Percentiles rank a stretch among this genome's conserved stretches.
phyloP scores from a whole-genome alignment of 1,140 invertebrate genomes.

The Drosophila teissieri region DNA sequence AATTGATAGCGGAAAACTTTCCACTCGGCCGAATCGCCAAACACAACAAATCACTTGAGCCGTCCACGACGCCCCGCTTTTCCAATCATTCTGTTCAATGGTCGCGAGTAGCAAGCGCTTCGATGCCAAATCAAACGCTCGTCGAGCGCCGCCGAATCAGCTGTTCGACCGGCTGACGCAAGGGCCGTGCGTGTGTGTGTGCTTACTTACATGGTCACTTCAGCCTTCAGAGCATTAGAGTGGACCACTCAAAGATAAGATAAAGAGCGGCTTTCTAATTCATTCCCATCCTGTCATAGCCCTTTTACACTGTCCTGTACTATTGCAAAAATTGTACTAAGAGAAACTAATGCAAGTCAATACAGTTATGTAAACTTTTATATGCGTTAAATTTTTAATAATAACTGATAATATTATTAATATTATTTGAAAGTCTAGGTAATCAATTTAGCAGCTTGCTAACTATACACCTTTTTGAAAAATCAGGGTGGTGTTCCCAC shows the following conservation, averaged over 20 bases:
- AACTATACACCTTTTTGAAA: too few relatives aligned
- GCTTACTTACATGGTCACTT: conserved; percentile 11
- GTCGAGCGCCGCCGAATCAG: conserved; percentile 42
- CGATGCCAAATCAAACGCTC: conserved; percentile 17
- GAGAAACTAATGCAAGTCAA: too few relatives aligned
- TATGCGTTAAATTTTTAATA: too few relatives aligned
- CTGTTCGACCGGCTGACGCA: conserved; percentile 38
- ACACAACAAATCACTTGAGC: conserved; percentile 33
- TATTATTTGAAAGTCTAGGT: too few relatives aligned
- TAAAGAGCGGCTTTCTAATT: not conserved
- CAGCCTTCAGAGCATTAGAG: conserved; percentile 10
- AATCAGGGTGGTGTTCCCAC: conserved; percentile 10
- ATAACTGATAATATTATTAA: too few relatives aligned
- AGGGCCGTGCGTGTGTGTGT: not conserved
- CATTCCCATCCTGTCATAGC: not conserved
- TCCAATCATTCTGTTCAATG: conserved; percentile 37
- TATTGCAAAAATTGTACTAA: too few relatives aligned
- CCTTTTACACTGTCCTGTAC: not conserved
- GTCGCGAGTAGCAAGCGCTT: conserved; percentile 13
- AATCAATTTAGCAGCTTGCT: too few relatives aligned
- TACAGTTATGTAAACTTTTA: too few relatives aligned
- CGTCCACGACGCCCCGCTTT: conserved; percentile 19
- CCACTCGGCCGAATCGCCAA: conserved; percentile 8
- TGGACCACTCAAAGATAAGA: conserved; percentile 7
- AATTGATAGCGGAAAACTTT: conserved; percentile 36